Evolutionary conservation across 2,797 vertebrate genomes (phyloP).

Genomic region (Bovichtus diacanthus): DNA sequence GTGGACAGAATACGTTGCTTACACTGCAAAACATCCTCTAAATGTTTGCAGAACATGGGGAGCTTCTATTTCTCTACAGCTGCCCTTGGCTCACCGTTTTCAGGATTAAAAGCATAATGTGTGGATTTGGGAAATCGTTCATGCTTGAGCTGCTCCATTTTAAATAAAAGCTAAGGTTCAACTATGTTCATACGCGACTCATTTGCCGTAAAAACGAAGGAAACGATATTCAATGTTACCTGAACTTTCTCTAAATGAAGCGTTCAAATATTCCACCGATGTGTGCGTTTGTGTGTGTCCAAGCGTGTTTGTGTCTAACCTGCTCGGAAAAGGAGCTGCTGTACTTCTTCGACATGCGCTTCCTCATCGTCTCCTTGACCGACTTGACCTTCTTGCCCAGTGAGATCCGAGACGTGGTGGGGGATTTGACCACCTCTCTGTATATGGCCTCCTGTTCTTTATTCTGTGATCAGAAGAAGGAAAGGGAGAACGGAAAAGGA

Average conservation of each 20-base stretch:
- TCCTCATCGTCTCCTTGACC: conserved; percentile 99
- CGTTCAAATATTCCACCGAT: neutral
- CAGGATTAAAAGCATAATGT: conserved; percentile 9
- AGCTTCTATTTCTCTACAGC: conserved; percentile 44
- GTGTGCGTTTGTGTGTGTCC: conserved; percentile 17
- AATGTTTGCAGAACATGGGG: conserved; percentile 55
- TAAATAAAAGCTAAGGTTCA: conserved; percentile 19
- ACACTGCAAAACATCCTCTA: conserved; percentile 59
- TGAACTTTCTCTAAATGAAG: conserved; percentile 3
- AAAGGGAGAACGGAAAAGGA: neutral
- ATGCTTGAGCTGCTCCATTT: neutral
- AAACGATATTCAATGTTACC: neutral
- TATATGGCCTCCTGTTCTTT: conserved; percentile 95
- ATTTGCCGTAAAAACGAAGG: neutral
- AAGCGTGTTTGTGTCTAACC: conserved; percentile 77
- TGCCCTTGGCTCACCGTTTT: conserved; percentile 14
- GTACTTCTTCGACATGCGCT: conserved; percentile 99
- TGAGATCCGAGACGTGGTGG: conserved; percentile 94
- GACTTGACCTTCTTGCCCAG: conserved; percentile 99
- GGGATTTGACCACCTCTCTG: conserved; percentile 96
- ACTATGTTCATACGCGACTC: neutral
- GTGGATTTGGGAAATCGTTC: conserved; percentile 18
- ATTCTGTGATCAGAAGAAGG: conserved; percentile 72
- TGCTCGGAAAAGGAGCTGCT: conserved; percentile 94
- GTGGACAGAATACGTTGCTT: conserved; percentile 61